Percentiles rank a stretch among this genome's conserved stretches.
Conservation (phyloP, 2,797 vertebrate species). For the Luscinia luscinia region DNA sequence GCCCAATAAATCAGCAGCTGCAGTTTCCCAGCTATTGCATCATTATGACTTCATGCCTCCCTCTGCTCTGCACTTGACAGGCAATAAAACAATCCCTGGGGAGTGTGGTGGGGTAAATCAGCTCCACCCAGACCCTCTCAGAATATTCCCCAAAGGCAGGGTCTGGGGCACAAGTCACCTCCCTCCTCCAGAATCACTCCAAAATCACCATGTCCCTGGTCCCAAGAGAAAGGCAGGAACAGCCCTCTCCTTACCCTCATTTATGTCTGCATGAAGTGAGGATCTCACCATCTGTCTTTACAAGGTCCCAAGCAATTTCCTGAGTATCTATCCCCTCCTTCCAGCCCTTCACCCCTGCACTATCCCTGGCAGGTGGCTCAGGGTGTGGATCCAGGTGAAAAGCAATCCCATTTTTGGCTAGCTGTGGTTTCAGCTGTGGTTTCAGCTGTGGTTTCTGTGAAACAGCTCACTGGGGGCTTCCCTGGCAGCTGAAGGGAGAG, state of each 20-base stretch:
- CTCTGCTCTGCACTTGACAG: neutral
- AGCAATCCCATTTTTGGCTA: neutral
- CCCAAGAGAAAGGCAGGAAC: neutral
- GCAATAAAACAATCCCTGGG: neutral
- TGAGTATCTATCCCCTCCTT: neutral
- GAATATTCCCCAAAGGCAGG: neutral
- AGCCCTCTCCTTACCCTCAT: neutral
- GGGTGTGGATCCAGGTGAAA: neutral
- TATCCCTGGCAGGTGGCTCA: neutral
- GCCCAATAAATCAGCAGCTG: neutral
- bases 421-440: neutral
- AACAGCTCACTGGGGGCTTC: rapidly evolving
- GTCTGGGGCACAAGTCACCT: neutral
- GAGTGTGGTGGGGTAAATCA: rapidly evolving
- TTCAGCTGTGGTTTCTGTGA: neutral
- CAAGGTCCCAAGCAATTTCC: neutral
- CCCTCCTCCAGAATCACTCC: neutral
- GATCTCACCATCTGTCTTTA: rapidly evolving
- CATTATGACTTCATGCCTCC: neutral
- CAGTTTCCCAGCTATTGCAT: neutral
- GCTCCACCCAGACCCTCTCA: neutral
- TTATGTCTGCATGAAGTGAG: rapidly evolving
- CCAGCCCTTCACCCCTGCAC: neutral
- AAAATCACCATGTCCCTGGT: neutral
- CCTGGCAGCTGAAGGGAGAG: neutral